Base-by-base conservation (phyloP, 1,140 invertebrate species). In the Macrobrachium rosenbergii region DNA sequence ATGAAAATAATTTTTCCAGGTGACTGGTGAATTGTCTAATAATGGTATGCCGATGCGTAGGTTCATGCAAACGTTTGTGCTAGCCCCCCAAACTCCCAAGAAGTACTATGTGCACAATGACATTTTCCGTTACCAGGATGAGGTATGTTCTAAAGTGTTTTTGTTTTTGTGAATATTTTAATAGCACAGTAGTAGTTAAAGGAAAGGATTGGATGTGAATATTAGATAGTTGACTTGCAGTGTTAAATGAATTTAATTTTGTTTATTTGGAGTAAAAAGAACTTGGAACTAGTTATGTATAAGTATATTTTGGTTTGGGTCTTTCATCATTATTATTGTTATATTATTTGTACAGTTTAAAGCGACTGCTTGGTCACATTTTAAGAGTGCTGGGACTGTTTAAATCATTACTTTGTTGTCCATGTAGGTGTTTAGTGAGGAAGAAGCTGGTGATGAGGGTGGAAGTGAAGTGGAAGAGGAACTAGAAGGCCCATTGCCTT, bases 21-120 rank as follows among this genome's bases (percentile, higher is more conserved):
- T 99, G 16, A 97, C 97, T 80, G 98, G 98, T 67, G 98, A 99
- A 92, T 92, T 99, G 83, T 98, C 97, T 23, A 99, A 99, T 92
- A 96, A 96, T 92, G 97, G 98, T 5, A 95, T 97, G 90, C 98
- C 97, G 23, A 98, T 99, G 97, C 94, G 98, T 58, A 95, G 98
- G 19, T 99, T 99, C 92, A 98, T 98, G 90, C 98, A 99, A 93
- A 99, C 98, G 0, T 99, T 99, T 93, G 97, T 99, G 17, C 92
- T 99, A 91, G 98, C 96, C 75, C 96, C 96, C 62, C 97, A 98
- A 93, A 96, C 96, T 73, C 97, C 97, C 37, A 98, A 98, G 93
- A 98, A 98, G 93, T 99, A 98, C 93, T 99, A 99, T 91, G 98
- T 99, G 23, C 97, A 98, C 91, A 99, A 99, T 93, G 98, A 99